Base-by-base conservation (phyloP, 2,888 invertebrate species). In the Heteropelma amictum region DNA sequence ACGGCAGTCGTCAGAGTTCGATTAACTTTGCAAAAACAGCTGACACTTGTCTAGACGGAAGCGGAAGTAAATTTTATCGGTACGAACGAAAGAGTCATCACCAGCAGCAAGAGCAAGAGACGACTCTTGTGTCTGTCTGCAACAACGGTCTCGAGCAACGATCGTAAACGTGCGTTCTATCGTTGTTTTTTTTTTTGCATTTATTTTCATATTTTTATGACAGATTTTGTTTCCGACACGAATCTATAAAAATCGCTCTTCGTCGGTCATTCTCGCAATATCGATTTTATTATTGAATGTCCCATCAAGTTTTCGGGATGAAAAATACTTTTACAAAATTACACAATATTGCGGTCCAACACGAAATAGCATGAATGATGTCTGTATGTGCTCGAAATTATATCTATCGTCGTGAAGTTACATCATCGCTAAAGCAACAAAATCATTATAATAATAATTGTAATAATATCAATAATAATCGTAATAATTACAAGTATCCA, bases 71-170 rank as follows among this genome's bases (percentile, higher is more conserved):
- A 42, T 67, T 67, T 26, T 42, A 35, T 8, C 12, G 35, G 1
- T 49, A 23, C 2, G 63, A 51, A 26, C 49, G 51, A 1, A 68
- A 60, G 26, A 10, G 4, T 1, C 17, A 60, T 19, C 49, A 51
- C 3, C 77, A 78, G 33, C 78, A 77, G 1, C 80, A 81, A 12
- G 87, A 87, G 56, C 87, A 85, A 30, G 86, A 88, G 47, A n/a
- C n/a, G n/a, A 86, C 86, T 2, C 84, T 82, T 17, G 79, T 84
- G n/a, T 84, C 83, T 2, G 56, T 81, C 3, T 83, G 78, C 35
- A 83, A 83, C 26, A 87, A 86, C 54, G 86, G 84, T 0, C 12
- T 77, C 14, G 85, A 87, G 51, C 83, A 84, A 40, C 73, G 73
- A 7, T 17, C 28, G 10, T 70, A 14, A 74, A 68, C 19, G 35